phyloP scores from a whole-genome alignment of 1,140 invertebrate species.

The Penaeus indicus region DNA sequence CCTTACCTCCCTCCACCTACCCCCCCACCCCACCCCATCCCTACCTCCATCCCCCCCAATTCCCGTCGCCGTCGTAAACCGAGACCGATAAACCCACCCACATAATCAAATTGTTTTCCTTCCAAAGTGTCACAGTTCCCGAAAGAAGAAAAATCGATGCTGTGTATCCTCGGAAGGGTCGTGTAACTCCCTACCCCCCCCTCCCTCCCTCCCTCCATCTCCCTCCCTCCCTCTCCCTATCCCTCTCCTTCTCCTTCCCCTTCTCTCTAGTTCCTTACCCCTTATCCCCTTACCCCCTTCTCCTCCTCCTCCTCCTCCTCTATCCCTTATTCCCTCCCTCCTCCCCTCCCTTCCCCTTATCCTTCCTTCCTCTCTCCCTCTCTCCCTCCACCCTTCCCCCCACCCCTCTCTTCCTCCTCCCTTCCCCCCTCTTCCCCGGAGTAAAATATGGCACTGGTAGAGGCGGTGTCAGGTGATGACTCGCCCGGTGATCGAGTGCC shows the following conservation, averaged over 20 bases:
- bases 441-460: constrained; percentile 62
- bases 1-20: background rate
- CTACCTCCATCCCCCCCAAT: background rate
- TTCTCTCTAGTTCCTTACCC: background rate
- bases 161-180: background rate
- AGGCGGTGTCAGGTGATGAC: constrained; percentile 60
- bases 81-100: constrained; percentile 45
- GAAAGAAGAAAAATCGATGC: constrained; percentile 60
- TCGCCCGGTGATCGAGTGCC: constrained; percentile 58
- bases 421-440: background rate
- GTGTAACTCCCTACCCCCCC: too few relatives aligned
- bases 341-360: background rate
- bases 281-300: too few relatives aligned
- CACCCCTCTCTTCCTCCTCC: background rate
- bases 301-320: too few relatives aligned
- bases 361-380: background rate
- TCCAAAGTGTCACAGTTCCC: constrained; percentile 42
- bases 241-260: too few relatives aligned
- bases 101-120: constrained; percentile 59
- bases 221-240: background rate
- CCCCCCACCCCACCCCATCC: background rate
- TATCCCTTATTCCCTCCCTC: background rate
- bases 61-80: constrained; percentile 23
- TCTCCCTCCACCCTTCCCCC: background rate
- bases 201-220: background rate